Base-by-base conservation (phyloP, 2,113 vertebrate species). In the Caranx ignobilis region DNA sequence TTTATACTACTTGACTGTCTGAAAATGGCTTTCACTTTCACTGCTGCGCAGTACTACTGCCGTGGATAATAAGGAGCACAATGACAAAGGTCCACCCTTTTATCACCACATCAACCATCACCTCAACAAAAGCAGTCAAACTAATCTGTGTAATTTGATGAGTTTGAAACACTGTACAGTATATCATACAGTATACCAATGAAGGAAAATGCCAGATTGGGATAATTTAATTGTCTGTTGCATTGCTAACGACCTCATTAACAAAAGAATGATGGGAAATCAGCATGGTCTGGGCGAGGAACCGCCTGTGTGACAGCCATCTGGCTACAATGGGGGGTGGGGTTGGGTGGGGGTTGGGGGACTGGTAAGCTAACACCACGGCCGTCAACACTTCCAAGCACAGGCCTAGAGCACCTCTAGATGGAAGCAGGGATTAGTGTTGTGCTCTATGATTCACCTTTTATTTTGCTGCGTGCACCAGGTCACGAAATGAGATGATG, bases 231-330 rank as follows among this genome's bases (percentile, higher is more conserved):
- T 93, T 93, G 93, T 91, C 90, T 86, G 84, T 80, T 91, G 91
- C 90, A 79, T 90, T 93, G 90, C 93, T 94, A 94, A 95, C 91
- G 91, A 93, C 92, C 93, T 93, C 92, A 94, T 95, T 95, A 94
- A 88, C 81, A 57, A 76, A 91, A 93, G 92, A 93, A 92, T 92
- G 92, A 94, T 94, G 89, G 91, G 84, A 91, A 94, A 94, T 92
- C 91, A 94, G 92, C 88, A 85, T 89, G 85, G 82, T 87, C 89
- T 81, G 87, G 85, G 86, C 84, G 82, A 94, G 88, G 86, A 83
- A 91, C 87, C 54, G 92, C 87, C 91, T 90, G 83, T 92, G 90
- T 94, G 93, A 94, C 92, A 93, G 88, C 92, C 94, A 95, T 95
- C 94, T 95, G 94, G 91, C 87, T 89, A 79, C 78, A 66, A 63